Conservation (phyloP, 2,888 invertebrate species). For the Agrochola litura region DNA sequence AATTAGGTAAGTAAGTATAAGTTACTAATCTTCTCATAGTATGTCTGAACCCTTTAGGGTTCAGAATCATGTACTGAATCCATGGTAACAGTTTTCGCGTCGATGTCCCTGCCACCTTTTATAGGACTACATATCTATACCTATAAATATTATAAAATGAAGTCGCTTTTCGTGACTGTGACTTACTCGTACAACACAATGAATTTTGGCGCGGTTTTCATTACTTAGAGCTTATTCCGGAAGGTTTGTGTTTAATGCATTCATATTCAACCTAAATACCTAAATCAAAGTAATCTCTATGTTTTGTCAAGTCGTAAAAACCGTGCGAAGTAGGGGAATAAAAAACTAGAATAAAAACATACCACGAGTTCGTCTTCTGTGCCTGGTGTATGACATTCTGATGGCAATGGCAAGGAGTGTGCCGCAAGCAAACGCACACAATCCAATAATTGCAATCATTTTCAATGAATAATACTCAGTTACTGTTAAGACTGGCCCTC, state of each 20-base stretch:
- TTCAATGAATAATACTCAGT: neutral
- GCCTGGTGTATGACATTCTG: conserved; percentile 9
- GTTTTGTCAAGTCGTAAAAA: neutral
- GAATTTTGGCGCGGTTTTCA: no score
- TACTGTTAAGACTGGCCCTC: no score
- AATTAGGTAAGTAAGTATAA: no score
- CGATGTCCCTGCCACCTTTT: no score
- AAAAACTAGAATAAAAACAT: neutral
- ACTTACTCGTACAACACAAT: no score
- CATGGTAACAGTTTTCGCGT: no score
- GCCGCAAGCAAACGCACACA: neutral
- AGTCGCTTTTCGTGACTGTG: no score
- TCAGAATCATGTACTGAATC: no score
- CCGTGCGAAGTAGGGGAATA: neutral
- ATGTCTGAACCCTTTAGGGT: no score
- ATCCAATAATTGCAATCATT: neutral
- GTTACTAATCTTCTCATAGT: no score
- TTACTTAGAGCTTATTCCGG: neutral
- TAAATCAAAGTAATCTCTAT: neutral
- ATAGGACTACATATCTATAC: no score
- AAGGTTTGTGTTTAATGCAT: neutral
- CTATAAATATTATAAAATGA: no score
- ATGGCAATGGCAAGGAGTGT: conserved; percentile 2
- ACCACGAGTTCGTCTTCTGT: conserved; percentile 9
- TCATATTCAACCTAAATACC: neutral